Conservation (phyloP, 2,797 vertebrate species). For the Danio aesculapii region DNA sequence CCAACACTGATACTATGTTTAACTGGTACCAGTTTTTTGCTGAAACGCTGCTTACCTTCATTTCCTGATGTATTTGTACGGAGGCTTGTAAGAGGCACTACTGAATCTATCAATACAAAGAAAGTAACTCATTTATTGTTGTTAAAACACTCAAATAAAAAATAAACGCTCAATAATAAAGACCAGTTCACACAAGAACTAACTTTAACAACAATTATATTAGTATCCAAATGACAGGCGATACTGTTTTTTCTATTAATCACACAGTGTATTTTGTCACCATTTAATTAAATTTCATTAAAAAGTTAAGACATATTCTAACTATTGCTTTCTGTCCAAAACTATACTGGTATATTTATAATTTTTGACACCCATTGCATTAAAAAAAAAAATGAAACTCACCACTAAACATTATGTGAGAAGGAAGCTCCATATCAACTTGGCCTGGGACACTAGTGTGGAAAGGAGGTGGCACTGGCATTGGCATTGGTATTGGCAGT, state of each 20-base stretch:
- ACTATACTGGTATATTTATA: too few species aligned
- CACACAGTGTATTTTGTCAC: too few species aligned
- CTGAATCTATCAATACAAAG: slow-evolving; percentile 61
- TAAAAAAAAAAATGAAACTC: slow-evolving; percentile 20
- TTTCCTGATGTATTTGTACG: slow-evolving; percentile 68
- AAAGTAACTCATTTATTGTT: not conserved
- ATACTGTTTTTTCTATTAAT: too few species aligned
- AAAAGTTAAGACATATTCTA: too few species aligned
- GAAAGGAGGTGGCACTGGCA: slow-evolving; percentile 37
- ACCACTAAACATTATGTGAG: slow-evolving; percentile 46
- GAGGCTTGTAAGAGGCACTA: slow-evolving; percentile 71
- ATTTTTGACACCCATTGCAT: too few species aligned
- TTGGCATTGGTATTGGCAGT: not conserved
- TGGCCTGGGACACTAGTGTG: slow-evolving; percentile 20
- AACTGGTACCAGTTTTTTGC: too few species aligned
- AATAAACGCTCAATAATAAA: not conserved
- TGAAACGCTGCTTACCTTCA: slow-evolving; percentile 68
- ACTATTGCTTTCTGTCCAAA: too few species aligned
- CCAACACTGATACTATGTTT: too few species aligned
- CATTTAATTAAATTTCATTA: too few species aligned
- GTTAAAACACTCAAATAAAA: not conserved
- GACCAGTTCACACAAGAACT: not conserved
- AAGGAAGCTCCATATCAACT: slow-evolving; percentile 31
- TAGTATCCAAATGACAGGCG: too few species aligned
- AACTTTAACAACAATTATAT: too few species aligned